Evolutionary conservation across 30 jellyfish, hydroid and myxozoan genomes (phyloP).

Genomic region (Catostylus mosaicus): DNA sequence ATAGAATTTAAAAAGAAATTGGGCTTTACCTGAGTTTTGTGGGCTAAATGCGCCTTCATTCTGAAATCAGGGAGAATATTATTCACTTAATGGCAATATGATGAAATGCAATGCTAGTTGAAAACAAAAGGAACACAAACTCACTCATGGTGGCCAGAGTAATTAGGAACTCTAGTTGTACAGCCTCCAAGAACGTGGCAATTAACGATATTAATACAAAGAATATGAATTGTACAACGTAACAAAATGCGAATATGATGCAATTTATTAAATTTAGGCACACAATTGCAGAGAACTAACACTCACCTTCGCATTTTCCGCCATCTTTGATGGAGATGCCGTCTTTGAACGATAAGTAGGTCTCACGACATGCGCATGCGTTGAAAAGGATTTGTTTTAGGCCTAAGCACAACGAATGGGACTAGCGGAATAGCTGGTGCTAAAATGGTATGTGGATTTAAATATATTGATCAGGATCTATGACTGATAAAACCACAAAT

Average conservation of each 20-base stretch:
- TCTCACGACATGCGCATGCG: conserved; percentile 63
- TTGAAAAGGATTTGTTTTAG: not conserved
- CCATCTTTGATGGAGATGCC: conserved; percentile 73
- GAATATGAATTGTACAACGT: not conserved
- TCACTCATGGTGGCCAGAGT: not conserved
- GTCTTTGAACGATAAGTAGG: conserved; percentile 39
- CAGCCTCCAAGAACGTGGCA: not conserved
- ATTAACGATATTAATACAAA: not conserved
- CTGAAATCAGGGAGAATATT: conserved; percentile 9
- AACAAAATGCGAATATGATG: not conserved
- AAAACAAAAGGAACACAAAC: not conserved
- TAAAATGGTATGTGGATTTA: not conserved
- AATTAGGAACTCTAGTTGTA: not conserved
- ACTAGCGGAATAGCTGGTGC: not conserved
- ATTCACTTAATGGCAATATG: not conserved
- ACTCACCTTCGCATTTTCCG: conserved; percentile 74
- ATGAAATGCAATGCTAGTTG: not conserved
- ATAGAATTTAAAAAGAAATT: not conserved
- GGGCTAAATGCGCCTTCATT: conserved; percentile 47
- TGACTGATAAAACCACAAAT: not conserved
- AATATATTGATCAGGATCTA: not conserved
- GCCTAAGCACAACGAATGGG: conserved; percentile 32
- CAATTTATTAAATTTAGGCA: not conserved
- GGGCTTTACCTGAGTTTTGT: conserved; percentile 38
- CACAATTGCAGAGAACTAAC: not conserved